These are phyloP conservation scores for Limnephilus auricula DNA, from an alignment of 2,888 invertebrate genomes.

Conservation along the genomic window DNA sequence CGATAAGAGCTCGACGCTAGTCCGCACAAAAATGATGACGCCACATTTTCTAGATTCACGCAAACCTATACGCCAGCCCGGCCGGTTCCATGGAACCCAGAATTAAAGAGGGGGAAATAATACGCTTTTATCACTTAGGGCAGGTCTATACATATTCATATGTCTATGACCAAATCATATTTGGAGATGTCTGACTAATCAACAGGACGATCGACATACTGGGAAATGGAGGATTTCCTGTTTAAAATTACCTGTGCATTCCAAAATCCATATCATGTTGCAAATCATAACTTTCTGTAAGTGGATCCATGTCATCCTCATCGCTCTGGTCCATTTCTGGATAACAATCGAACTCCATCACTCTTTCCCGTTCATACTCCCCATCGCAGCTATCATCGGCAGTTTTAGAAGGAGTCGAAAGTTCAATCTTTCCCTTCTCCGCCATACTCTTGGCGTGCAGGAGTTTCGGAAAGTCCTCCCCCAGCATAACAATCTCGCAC, in stretches of 20 bases:
- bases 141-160: too few species aligned
- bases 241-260: slow-evolving; percentile 73
- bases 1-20: too few species aligned
- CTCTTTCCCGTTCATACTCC: slow-evolving; percentile 69
- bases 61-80: too few species aligned
- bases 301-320: slow-evolving; percentile 82
- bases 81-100: too few species aligned
- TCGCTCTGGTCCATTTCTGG: slow-evolving; percentile 89
- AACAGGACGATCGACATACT: too few species aligned
- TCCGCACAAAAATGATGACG: too few species aligned
- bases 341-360: slow-evolving; percentile 81
- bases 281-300: slow-evolving; percentile 87
- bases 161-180: too few species aligned
- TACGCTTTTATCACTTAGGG: too few species aligned
- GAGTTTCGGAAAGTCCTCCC: slow-evolving; percentile 85
- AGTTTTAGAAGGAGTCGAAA: slow-evolving; percentile 51
- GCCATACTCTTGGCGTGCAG: slow-evolving; percentile 69
- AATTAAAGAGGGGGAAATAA: too few species aligned
- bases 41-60: too few species aligned
- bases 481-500: slow-evolving; percentile 94
- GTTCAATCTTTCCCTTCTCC: slow-evolving; percentile 70
- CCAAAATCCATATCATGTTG: slow-evolving; percentile 83
- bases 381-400: slow-evolving; percentile 68
- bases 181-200: too few species aligned
- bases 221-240: too few species aligned